Conservation (phyloP, 1,140 invertebrate species). For the Drosophila rufa region DNA sequence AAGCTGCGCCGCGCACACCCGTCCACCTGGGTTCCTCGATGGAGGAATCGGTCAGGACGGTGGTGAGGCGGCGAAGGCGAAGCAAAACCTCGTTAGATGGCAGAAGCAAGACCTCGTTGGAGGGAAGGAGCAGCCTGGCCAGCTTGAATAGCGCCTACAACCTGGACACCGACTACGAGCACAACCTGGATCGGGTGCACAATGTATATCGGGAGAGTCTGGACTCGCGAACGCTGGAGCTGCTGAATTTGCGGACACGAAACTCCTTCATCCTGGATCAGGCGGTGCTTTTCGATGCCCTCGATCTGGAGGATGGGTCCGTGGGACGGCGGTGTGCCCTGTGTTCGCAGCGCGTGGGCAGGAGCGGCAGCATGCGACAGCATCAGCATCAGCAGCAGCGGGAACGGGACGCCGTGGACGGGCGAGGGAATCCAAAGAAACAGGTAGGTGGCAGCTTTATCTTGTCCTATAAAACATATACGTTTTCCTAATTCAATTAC, state of each 20-base stretch:
- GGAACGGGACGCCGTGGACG: conserved; percentile 66
- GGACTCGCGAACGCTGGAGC: conserved; percentile 76
- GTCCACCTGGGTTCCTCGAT: conserved; percentile 29
- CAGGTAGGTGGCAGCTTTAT: conserved; percentile 38
- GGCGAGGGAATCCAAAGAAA: conserved; percentile 59
- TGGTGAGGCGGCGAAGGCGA: conserved; percentile 37
- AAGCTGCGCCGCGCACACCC: conserved; percentile 12
- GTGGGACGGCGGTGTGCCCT: conserved; percentile 34
- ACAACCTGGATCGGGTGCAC: conserved; percentile 74
- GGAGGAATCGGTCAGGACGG: conserved; percentile 29
- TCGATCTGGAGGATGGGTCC: conserved; percentile 72
- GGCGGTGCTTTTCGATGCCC: conserved; percentile 61
- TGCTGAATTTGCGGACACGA: conserved; percentile 72
- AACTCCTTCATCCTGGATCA: conserved; percentile 76
- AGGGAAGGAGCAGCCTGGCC: conserved; percentile 47
- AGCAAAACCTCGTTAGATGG: conserved; percentile 48
- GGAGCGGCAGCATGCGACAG: conserved; percentile 60
- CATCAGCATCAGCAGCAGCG: conserved; percentile 42
- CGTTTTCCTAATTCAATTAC: not conserved
- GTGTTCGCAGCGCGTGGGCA: conserved; percentile 32
- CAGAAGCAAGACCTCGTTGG: conserved; percentile 48
- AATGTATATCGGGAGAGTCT: conserved; percentile 82
- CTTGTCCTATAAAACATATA: too few species aligned
- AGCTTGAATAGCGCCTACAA: conserved; percentile 61
- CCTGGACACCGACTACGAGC: conserved; percentile 73